These are phyloP conservation scores for Trichomalopsis sarcophagae DNA, from an alignment of 1,140 invertebrate genomes.

Conservation along the genomic window DNA sequence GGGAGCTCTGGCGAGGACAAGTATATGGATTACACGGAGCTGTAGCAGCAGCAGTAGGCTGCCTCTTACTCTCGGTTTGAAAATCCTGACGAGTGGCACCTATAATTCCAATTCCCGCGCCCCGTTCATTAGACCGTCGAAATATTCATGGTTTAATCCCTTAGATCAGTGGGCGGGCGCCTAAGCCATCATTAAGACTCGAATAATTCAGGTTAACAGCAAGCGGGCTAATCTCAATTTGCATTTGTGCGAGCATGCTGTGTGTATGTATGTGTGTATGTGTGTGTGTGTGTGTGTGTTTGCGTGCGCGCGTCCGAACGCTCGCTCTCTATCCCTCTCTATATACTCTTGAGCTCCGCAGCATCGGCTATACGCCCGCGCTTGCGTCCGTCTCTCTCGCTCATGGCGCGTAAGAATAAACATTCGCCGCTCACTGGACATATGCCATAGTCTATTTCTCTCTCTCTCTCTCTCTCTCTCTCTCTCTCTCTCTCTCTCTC, in stretches of 20 bases:
- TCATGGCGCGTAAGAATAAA: slow-evolving; percentile 61
- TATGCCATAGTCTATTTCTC: slow-evolving; percentile 47
- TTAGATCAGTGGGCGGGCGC: slow-evolving; percentile 71
- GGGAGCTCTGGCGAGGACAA: not conserved
- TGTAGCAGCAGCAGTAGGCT: not conserved
- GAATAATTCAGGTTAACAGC: slow-evolving; percentile 76
- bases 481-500: slow-evolving; percentile 43
- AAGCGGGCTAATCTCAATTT: slow-evolving; percentile 74
- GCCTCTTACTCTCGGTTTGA: slow-evolving; percentile 56
- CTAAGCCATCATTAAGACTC: slow-evolving; percentile 76
- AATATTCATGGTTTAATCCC: slow-evolving; percentile 75
- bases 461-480: slow-evolving; percentile 34
- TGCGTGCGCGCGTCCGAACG: slow-evolving; percentile 10
- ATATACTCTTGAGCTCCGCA: not conserved
- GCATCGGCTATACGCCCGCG: not conserved
- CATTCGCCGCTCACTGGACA: slow-evolving; percentile 54
- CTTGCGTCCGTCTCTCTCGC: slow-evolving; percentile 1
- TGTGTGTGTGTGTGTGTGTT: slow-evolving; percentile 51
- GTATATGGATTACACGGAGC: slow-evolving; percentile 40
- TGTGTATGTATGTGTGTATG: slow-evolving; percentile 38
- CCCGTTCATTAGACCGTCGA: slow-evolving; percentile 69
- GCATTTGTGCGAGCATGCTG: slow-evolving; percentile 62
- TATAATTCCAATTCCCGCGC: slow-evolving; percentile 53
- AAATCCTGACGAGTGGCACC: slow-evolving; percentile 61
- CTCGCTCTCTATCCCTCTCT: slow-evolving; percentile 13